phyloP scores from a whole-genome alignment of 2,797 vertebrate genomes.

The Hyperoplus lanceolatus region DNA sequence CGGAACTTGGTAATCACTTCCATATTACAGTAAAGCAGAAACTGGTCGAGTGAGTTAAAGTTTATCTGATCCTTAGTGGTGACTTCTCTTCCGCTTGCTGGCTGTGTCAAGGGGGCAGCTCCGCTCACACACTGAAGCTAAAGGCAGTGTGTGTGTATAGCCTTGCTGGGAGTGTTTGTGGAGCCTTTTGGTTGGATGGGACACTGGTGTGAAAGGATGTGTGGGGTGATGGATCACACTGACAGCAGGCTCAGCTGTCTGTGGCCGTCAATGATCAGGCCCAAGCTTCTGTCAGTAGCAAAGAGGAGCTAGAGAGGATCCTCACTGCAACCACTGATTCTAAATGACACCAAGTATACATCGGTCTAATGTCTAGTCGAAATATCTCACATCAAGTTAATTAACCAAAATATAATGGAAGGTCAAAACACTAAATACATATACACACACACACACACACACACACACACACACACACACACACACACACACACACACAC shows the following conservation, averaged over 20 bases:
- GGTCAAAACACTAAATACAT: too few species aligned
- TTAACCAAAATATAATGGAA: too few species aligned
- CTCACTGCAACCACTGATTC: not conserved
- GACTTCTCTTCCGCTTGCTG: not conserved
- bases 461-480: too few species aligned
- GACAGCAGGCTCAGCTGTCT: constrained; percentile 42
- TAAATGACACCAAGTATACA: too few species aligned
- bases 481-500: too few species aligned
- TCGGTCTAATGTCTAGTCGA: too few species aligned
- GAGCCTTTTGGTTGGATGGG: not conserved
- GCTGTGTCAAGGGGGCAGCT: constrained; percentile 3
- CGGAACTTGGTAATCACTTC: constrained; percentile 22
- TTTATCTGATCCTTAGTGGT: constrained; percentile 29
- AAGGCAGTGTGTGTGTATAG: constrained; percentile 9
- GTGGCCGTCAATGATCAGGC: constrained; percentile 28
- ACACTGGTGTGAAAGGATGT: constrained; percentile 41
- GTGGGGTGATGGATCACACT: constrained; percentile 26
- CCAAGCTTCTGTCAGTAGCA: constrained; percentile 5
- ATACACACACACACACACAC: too few species aligned
- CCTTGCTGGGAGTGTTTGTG: constrained; percentile 18
- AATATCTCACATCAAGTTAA: too few species aligned
- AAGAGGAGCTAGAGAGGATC: constrained; percentile 25
- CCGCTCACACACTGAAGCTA: constrained; percentile 14
- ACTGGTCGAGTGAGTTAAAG: constrained; percentile 39
- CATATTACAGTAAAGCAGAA: constrained; percentile 13